Conservation (phyloP, 2,797 vertebrate genomes). For the Dendrocincla fuliginosa region DNA sequence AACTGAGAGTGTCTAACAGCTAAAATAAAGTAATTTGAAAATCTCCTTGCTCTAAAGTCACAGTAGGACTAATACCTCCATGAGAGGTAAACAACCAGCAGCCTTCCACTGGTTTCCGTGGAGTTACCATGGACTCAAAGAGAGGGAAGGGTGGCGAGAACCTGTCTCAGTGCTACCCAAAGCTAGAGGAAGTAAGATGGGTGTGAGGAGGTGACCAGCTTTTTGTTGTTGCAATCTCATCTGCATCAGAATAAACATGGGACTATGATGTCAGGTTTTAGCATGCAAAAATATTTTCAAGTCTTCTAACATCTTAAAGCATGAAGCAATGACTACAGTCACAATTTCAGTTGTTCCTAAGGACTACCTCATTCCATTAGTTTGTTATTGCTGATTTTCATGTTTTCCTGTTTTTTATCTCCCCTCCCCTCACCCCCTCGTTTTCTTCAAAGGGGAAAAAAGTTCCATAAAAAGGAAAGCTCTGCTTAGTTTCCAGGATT, state of each 20-base stretch:
- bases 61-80: not conserved
- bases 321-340: not conserved
- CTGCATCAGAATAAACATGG: not conserved
- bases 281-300: not conserved
- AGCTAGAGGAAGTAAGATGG: not conserved
- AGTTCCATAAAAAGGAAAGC: not conserved
- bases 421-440: not conserved
- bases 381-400: conserved; percentile 1
- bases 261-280: not conserved
- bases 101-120: not conserved
- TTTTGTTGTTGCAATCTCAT: not conserved
- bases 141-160: not conserved
- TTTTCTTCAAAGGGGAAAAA: not conserved
- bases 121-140: not conserved
- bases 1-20: not conserved
- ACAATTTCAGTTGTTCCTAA: not conserved
- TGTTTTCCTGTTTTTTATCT: not conserved
- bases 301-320: not conserved
- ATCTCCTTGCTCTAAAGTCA: not conserved
- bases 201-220: not conserved
- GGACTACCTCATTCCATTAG: not conserved
- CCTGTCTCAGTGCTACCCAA: not conserved
- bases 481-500: not conserved
- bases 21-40: not conserved
- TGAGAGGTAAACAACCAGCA: not conserved